Evolutionary conservation across 2,888 invertebrate genomes (phyloP).

Genomic region (Xestia rhomboidea): DNA sequence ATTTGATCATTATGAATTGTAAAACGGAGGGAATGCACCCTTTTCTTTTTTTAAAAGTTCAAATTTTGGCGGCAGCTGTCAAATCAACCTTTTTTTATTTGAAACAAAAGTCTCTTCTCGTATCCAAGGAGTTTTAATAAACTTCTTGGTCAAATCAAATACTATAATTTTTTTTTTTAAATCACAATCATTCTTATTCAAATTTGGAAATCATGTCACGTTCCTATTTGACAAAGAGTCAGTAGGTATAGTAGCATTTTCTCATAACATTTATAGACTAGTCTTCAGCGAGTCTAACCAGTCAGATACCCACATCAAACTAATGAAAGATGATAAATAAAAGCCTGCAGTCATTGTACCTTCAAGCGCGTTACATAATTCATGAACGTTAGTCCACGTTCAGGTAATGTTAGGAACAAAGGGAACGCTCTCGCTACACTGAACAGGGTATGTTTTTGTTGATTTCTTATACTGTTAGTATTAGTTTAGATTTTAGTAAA

Average conservation of each 20-base stretch:
- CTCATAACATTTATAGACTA: constrained; percentile 12
- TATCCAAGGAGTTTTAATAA: background rate
- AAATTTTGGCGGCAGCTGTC: background rate
- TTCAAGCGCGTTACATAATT: constrained; percentile 62
- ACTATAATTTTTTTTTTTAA: background rate
- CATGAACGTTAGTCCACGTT: constrained; percentile 57
- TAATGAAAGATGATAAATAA: constrained; percentile 63
- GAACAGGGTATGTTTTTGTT: constrained; percentile 36
- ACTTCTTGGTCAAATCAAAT: background rate
- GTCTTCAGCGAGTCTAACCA: background rate
- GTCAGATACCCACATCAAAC: constrained; percentile 49
- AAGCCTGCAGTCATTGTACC: constrained; percentile 60
- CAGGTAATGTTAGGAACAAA: constrained; percentile 61
- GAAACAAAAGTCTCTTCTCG: background rate
- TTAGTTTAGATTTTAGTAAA: constrained; percentile 5
- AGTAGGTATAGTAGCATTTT: background rate
- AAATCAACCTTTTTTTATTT: background rate
- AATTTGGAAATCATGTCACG: background rate
- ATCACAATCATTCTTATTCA: background rate
- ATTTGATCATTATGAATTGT: background rate
- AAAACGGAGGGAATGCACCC: background rate
- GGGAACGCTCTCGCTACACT: constrained; percentile 16
- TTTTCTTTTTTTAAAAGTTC: background rate
- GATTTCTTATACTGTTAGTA: constrained; percentile 26
- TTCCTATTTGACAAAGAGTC: background rate